Evolutionary conservation across 2,797 vertebrate genomes (phyloP).

Genomic region (Eospalax fontanierii): DNA sequence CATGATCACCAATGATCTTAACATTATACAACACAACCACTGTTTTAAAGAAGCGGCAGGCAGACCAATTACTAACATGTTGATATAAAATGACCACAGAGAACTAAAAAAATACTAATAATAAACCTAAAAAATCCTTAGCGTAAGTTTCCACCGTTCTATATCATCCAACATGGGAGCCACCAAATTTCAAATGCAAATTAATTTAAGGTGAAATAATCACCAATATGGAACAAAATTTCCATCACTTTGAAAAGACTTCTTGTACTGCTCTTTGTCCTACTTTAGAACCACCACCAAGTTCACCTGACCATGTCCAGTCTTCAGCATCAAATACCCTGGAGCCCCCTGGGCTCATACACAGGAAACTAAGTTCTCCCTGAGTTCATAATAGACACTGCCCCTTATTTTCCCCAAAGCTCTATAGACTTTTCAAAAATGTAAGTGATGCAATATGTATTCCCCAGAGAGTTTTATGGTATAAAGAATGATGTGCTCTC

Average conservation of each 20-base stretch:
- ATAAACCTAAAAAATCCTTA: not conserved
- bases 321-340: not conserved
- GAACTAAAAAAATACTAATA: constrained; percentile 38
- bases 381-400: not conserved
- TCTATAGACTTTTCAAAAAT: constrained; percentile 3
- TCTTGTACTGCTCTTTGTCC: not conserved
- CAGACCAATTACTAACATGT: constrained; percentile 6
- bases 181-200: constrained; percentile 17
- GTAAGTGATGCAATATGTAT: constrained; percentile 75
- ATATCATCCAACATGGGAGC: not conserved
- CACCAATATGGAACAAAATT: not conserved
- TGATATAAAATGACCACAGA: constrained; percentile 63
- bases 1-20: not conserved
- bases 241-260: not conserved
- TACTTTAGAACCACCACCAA: constrained; percentile 27
- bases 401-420: constrained; percentile 56
- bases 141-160: not conserved
- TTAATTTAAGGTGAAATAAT: constrained; percentile 1
- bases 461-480: constrained; percentile 53
- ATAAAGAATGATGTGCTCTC: constrained; percentile 8
- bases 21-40: not conserved
- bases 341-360: not conserved
- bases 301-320: not conserved
- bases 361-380: constrained; percentile 28
- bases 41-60: not conserved